Evolutionary conservation across 37 sponge, comb jelly and placozoan species (phyloP).

Genomic region (Cladorhizidae sp.): DNA sequence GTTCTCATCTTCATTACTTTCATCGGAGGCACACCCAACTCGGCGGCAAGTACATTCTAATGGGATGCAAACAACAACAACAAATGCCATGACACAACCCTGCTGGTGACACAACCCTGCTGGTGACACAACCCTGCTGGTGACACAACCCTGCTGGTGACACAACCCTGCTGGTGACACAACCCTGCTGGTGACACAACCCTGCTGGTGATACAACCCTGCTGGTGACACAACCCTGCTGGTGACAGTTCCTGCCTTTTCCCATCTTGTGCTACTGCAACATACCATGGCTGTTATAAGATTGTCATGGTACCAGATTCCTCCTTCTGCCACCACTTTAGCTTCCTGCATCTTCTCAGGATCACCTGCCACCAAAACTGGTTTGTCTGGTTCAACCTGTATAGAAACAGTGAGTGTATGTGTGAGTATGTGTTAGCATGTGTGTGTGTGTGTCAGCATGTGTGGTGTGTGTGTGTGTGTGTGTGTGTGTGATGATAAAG

Average conservation of each 20-base stretch:
- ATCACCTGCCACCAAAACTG: conserved; percentile 92
- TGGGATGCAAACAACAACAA: too few species aligned
- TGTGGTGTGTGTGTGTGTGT: neutral
- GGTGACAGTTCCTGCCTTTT: too few species aligned
- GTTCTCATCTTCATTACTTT: neutral
- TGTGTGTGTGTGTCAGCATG: neutral
- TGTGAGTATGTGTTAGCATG: neutral
- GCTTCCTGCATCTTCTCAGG: conserved; percentile 64
- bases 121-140: too few species aligned
- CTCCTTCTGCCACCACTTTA: conserved; percentile 60
- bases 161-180: too few species aligned
- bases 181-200: too few species aligned
- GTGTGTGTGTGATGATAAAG: neutral
- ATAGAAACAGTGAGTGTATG: neutral
- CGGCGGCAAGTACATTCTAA: conserved; percentile 45
- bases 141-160: too few species aligned
- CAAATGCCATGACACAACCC: too few species aligned
- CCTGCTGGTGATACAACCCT: too few species aligned
- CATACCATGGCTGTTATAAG: conserved; percentile 82
- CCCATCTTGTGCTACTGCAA: too few species aligned
- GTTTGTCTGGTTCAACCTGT: conserved; percentile 71
- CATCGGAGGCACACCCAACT: conserved; percentile 36
- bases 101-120: too few species aligned
- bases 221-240: too few species aligned
- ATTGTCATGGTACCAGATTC: conserved; percentile 69